Evolutionary conservation across 1,140 invertebrate genomes (phyloP), one percentile per base, ranked within the genome.

Genomic region (Lutraria rhynchaena): DNA sequence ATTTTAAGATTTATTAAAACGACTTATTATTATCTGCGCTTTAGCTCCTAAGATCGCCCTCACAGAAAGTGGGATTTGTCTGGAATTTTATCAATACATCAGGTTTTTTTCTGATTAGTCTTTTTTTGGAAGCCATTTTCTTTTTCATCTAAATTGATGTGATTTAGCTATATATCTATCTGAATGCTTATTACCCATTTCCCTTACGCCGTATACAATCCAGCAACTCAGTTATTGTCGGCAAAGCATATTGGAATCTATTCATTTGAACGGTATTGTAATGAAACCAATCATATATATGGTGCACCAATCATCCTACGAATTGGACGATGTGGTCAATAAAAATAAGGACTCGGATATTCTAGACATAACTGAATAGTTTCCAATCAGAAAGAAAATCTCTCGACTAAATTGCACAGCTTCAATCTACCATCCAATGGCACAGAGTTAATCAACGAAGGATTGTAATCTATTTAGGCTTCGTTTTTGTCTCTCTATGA

Each of bases 381-480:
- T 74, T 60, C 71, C 57, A 74, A 74, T 74, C 71, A 60, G 13
- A 60, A 55, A 74, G 51, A 46, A 57, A 74, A 74, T 55, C 53
- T 46, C 51, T 7, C 15, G 57, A 74, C 71, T 57, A 74, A 74
- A 74, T 74, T 74, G 49, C 57, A 74, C 60, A 44, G 57, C 57
- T 51, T 60, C 37, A 19, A 3, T 60, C n/a, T 60, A 33, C 35
- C 60, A n/a, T 77, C 60, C 74, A 15, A 65, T 63, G 55, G 41
- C 65, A 41, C 27, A 41, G 51, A 63, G 46, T 58, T 77, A 77
- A 77, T 77, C 74, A 77, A 35, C 19, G 44, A 35, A 22, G 58
- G 74, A 77, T 65, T 44, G 49, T 44, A 77, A 77, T 77, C 74
- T 63, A 77, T 77, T 55, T 55, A 19, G 33, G 13, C 58, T 55